Evolutionary conservation across 2,797 vertebrate species (phyloP).

Genomic region (Xenentodon cancila): DNA sequence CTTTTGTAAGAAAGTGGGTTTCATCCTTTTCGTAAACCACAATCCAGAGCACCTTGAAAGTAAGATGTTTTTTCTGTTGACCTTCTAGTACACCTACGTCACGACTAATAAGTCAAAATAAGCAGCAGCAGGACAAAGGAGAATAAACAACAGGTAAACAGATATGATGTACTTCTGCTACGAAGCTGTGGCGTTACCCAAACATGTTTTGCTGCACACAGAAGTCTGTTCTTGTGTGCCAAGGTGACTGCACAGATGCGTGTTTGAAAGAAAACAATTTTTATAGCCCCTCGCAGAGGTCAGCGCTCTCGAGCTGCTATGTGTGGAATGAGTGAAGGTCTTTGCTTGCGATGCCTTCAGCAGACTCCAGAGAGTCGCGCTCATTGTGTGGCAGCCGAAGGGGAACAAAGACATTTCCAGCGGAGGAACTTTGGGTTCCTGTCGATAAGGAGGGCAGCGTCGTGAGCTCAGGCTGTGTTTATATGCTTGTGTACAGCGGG

Average conservation of each 20-base stretch:
- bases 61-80: too few species aligned
- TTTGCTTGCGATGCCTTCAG: constrained; percentile 66
- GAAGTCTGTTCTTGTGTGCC: constrained; percentile 35
- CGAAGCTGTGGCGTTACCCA: constrained; percentile 11
- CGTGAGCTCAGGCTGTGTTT: constrained; percentile 75
- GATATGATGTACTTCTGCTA: constrained; percentile 27
- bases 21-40: too few species aligned
- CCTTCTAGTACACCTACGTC: too few species aligned
- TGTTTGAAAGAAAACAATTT: constrained; percentile 56
- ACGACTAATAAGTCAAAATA: too few species aligned
- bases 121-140: neutral
- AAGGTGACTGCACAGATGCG: constrained; percentile 48
- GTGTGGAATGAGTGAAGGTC: constrained; percentile 73
- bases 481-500: constrained; percentile 77
- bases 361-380: constrained; percentile 83
- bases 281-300: constrained; percentile 72
- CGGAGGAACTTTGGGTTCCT: constrained; percentile 87
- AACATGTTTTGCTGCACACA: constrained; percentile 40
- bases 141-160: neutral
- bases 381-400: constrained; percentile 80
- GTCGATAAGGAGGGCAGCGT: constrained; percentile 83
- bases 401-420: constrained; percentile 87
- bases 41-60: too few species aligned
- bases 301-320: constrained; percentile 62
- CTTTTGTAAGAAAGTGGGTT: too few species aligned